phyloP scores from a whole-genome alignment of 2,113 vertebrate species.

The Hirundichthys speculiger region DNA sequence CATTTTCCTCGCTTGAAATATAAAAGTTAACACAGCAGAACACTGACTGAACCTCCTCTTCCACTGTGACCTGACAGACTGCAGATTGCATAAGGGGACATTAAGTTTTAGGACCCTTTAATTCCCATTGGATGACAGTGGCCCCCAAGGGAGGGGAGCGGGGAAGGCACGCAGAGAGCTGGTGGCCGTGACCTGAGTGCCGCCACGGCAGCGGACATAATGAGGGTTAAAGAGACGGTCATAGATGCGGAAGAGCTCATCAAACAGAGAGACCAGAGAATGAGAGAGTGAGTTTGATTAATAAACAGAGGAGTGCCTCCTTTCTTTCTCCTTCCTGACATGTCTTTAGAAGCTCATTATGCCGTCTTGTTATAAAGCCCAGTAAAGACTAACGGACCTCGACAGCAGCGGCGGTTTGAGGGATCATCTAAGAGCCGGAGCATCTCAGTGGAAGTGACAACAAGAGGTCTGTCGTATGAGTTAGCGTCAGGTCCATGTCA shows the following conservation, averaged over 20 bases:
- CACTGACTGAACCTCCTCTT: constrained; percentile 68
- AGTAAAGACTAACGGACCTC: constrained; percentile 76
- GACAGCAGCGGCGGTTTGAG: constrained; percentile 62
- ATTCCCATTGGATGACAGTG: constrained; percentile 70
- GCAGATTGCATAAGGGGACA: constrained; percentile 76
- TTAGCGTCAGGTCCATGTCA: neutral
- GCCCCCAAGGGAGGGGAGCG: constrained; percentile 3
- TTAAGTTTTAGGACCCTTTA: constrained; percentile 80
- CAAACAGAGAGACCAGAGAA: constrained; percentile 47
- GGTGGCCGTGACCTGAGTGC: constrained; percentile 57
- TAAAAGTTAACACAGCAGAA: constrained; percentile 79
- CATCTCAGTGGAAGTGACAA: constrained; percentile 36
- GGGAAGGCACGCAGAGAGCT: constrained; percentile 16
- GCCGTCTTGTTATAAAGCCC: constrained; percentile 62
- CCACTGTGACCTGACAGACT: constrained; percentile 57
- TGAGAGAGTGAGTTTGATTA: constrained; percentile 67
- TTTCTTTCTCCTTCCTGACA: constrained; percentile 50
- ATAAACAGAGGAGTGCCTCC: constrained; percentile 58
- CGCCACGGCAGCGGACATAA: constrained; percentile 63
- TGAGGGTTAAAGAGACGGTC: constrained; percentile 79
- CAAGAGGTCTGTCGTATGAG: constrained; percentile 23
- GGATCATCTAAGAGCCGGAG: constrained; percentile 55
- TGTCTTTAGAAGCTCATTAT: constrained; percentile 78
- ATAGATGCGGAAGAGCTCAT: constrained; percentile 74
- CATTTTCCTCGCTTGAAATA: constrained; percentile 34